Percentiles rank a stretch among this genome's conserved stretches.
phyloP scores from a whole-genome alignment of 2,113 vertebrate genomes.

The Micronisus gabar region DNA sequence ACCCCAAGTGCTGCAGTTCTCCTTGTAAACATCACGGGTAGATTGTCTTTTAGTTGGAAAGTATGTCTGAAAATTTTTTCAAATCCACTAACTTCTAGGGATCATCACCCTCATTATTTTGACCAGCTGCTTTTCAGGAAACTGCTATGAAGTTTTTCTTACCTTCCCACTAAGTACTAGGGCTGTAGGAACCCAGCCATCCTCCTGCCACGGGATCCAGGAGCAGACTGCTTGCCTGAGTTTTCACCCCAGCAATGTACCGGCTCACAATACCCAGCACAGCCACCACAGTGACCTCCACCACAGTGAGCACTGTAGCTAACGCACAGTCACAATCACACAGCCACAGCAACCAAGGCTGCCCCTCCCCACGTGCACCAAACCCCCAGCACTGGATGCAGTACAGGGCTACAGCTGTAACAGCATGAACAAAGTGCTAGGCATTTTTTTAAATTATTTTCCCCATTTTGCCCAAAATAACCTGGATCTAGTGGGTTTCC shows the following conservation, averaged over 20 bases:
- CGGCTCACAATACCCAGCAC: background rate
- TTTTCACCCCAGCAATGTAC: accelerated
- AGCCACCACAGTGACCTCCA: background rate
- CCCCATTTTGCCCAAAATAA: background rate
- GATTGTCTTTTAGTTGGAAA: background rate
- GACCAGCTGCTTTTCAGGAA: background rate
- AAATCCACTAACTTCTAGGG: background rate
- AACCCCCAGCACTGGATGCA: too few relatives aligned
- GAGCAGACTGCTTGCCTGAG: background rate
- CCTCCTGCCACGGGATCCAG: background rate
- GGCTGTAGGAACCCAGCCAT: background rate
- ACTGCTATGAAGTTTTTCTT: background rate
- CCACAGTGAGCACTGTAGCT: background rate
- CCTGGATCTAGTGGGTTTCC: background rate
- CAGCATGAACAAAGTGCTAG: background rate
- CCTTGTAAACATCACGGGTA: background rate
- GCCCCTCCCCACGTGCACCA: background rate
- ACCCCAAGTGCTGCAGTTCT: background rate
- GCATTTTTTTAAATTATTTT: background rate
- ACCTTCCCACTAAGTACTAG: background rate
- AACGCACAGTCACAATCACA: background rate
- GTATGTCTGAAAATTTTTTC: background rate
- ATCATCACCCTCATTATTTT: background rate
- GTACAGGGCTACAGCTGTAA: background rate
- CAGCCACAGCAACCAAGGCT: background rate